Evolutionary conservation across 2,113 vertebrate genomes (phyloP).

Genomic region (Hyperopisus bebe): DNA sequence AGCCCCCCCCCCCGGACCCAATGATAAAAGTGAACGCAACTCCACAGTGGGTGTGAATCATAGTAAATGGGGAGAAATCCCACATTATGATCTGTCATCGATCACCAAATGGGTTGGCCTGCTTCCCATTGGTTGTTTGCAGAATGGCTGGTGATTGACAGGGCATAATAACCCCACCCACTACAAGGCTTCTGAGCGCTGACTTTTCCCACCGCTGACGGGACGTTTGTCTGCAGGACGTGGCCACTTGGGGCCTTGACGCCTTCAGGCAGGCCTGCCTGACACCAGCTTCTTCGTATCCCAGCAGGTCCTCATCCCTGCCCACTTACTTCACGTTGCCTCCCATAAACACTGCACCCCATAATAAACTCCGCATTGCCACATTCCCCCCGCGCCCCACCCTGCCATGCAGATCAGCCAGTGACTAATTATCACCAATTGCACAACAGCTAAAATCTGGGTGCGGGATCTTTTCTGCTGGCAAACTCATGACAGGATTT

Average conservation of each 20-base stretch:
- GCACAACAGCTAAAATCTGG: slow-evolving; percentile 99
- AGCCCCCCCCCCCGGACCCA: not conserved
- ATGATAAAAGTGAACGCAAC: not conserved
- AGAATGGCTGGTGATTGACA: not conserved
- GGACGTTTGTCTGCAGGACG: not conserved
- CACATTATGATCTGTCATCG: not conserved
- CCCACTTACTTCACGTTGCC: slow-evolving; percentile 64
- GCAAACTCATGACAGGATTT: slow-evolving; percentile 98
- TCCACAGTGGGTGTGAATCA: not conserved
- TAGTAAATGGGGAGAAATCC: not conserved
- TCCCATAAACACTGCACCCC: slow-evolving; percentile 49
- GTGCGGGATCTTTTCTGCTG: slow-evolving; percentile 90
- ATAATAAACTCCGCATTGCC: not conserved
- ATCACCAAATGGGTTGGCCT: not conserved
- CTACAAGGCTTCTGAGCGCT: not conserved
- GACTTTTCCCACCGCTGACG: not conserved
- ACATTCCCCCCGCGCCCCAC: slow-evolving; percentile 33
- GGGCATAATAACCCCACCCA: not conserved
- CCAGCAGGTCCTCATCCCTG: slow-evolving; percentile 76
- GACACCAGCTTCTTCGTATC: not conserved
- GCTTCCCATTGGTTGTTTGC: not conserved
- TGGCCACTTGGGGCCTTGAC: not conserved
- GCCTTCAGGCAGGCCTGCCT: not conserved
- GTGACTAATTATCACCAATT: slow-evolving; percentile 98
- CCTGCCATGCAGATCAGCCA: slow-evolving; percentile 88